Percentiles rank a stretch among this genome's conserved stretches.
These are phyloP conservation scores for Eupithecia inturbata DNA, from an alignment of 2,888 invertebrate genomes.

Conservation along the genomic window DNA sequence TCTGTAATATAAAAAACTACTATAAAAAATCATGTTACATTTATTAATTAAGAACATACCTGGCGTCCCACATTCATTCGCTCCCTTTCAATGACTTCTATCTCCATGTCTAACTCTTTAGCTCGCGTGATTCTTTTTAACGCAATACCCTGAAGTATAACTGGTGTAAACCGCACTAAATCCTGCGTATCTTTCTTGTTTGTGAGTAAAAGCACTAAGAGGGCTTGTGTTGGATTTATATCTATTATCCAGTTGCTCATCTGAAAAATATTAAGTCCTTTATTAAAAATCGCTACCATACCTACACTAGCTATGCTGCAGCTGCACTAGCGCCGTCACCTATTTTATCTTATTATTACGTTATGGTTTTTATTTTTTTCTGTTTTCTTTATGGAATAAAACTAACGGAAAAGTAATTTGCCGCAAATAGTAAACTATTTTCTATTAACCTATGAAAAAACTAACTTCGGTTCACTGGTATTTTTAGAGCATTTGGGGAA, in stretches of 20 bases:
- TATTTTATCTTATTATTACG: too few relatives aligned
- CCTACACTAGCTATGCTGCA: too few relatives aligned
- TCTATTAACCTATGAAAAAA: too few relatives aligned
- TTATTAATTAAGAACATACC: constrained; percentile 48
- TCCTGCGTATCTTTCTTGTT: constrained; percentile 74
- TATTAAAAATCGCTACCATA: too few relatives aligned
- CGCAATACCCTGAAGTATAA: constrained; percentile 74
- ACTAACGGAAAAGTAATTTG: too few relatives aligned
- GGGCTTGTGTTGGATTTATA: constrained; percentile 68
- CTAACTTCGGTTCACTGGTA: too few relatives aligned
- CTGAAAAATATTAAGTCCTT: constrained; percentile 50
- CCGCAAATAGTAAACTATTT: too few relatives aligned
- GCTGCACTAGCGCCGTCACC: too few relatives aligned
- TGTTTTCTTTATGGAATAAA: too few relatives aligned
- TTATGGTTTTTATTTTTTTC: too few relatives aligned
- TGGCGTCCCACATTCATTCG: constrained; percentile 59
- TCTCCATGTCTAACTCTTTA: constrained; percentile 74
- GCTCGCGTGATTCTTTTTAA: constrained; percentile 72
- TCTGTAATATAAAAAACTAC: background rate
- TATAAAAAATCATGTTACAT: background rate
- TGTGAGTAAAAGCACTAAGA: constrained; percentile 65
- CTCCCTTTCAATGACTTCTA: constrained; percentile 76
- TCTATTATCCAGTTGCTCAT: constrained; percentile 71
- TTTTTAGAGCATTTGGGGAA: too few relatives aligned
- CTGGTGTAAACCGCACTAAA: constrained; percentile 62